Conservation (phyloP, 2,113 vertebrate genomes). For the Glaucomys volans region DNA sequence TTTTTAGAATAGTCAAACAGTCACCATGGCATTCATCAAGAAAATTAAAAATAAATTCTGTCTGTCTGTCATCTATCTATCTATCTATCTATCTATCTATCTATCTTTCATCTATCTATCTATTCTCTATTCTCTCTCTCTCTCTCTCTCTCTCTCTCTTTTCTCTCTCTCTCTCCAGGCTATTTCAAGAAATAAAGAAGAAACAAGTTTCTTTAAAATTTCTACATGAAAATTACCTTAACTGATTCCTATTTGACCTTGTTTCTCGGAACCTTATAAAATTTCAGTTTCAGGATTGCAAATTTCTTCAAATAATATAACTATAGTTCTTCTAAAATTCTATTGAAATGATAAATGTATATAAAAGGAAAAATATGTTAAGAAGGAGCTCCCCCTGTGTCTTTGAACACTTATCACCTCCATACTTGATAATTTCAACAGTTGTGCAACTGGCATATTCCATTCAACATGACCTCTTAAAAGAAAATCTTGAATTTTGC, state of each 20-base stretch:
- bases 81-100: no score
- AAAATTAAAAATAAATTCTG: neutral
- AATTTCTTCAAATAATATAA: neutral
- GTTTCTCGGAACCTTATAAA: neutral
- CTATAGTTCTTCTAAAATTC: neutral
- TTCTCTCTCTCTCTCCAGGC: neutral
- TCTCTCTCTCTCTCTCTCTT: no score
- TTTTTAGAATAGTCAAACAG: neutral
- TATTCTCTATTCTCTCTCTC: no score
- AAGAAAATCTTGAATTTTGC: neutral
- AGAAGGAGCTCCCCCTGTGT: neutral
- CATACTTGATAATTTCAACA: neutral
- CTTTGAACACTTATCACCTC: neutral
- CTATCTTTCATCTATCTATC: no score
- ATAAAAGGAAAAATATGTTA: neutral
- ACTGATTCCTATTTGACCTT: neutral
- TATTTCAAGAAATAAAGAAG: neutral
- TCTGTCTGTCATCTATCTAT: no score
- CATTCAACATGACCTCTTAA: neutral
- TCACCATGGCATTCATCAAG: neutral
- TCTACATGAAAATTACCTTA: conserved; percentile 12
- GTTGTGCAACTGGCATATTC: neutral
- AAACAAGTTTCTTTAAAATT: neutral
- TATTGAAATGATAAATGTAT: neutral
- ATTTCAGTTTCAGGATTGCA: neutral